Conservation (phyloP, 2,797 vertebrate species). For the Coracias cyanogaster region DNA sequence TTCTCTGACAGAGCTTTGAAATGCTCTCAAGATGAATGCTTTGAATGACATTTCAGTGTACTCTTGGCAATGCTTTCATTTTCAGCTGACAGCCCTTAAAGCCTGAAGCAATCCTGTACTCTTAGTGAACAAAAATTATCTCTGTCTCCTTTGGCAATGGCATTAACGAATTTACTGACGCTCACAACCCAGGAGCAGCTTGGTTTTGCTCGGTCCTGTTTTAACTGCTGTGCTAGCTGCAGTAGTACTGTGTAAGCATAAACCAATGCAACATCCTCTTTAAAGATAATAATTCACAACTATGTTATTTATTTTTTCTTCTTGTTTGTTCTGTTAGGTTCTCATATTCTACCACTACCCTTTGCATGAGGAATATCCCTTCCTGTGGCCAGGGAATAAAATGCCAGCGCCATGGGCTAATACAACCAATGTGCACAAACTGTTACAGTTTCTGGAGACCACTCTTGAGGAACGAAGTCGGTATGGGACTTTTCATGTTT, state of each 20-base stretch:
- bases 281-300: background rate
- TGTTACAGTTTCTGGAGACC: slow-evolving; percentile 93
- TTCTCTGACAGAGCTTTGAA: background rate
- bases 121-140: background rate
- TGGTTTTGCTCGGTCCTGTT: background rate
- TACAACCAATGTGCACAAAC: slow-evolving; percentile 90
- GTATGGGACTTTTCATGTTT: slow-evolving; percentile 91
- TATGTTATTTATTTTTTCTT: background rate
- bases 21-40: background rate
- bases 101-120: background rate
- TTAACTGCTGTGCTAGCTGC: background rate
- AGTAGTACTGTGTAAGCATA: background rate
- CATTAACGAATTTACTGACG: background rate
- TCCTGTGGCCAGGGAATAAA: slow-evolving; percentile 93
- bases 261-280: background rate
- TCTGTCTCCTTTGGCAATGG: background rate
- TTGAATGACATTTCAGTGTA: background rate
- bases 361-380: slow-evolving; percentile 79
- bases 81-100: background rate
- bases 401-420: slow-evolving; percentile 99
- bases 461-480: slow-evolving; percentile 88
- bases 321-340: slow-evolving; percentile 79
- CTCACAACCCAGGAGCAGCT: background rate
- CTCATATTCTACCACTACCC: slow-evolving; percentile 96
- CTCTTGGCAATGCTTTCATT: background rate